A percentile compares a stretch with the other conserved stretches of the same genome.
Conservation (phyloP, 1,140 invertebrate genomes). For the Drosophila bipectinata region DNA sequence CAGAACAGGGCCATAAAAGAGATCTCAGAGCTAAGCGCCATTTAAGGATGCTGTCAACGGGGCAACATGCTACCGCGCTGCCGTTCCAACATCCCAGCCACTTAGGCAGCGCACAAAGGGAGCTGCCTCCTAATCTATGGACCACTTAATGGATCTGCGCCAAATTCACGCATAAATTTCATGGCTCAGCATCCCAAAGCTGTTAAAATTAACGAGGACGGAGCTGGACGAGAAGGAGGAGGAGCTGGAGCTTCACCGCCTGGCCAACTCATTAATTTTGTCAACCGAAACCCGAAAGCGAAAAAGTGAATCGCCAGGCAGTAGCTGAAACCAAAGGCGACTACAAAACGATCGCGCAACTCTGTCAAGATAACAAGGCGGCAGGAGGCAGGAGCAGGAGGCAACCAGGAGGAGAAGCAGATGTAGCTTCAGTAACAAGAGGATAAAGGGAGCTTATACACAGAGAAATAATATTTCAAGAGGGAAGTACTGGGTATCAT, state of each 20-base stretch:
- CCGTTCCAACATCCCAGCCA: conserved; percentile 20
- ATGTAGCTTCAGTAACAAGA: conserved; percentile 8
- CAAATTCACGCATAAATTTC: conserved; percentile 83
- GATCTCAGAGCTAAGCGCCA: conserved; percentile 69
- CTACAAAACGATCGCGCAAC: conserved; percentile 75
- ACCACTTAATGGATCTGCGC: conserved; percentile 83
- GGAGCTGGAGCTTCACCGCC: conserved; percentile 31
- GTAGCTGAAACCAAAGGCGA: conserved; percentile 70
- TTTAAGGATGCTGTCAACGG: conserved; percentile 76
- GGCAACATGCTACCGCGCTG: conserved; percentile 32
- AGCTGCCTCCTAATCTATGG: conserved; percentile 69
- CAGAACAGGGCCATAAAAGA: conserved; percentile 38
- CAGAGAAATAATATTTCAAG: not conserved
- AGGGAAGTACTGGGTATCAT: no score
- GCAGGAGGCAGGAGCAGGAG: not conserved
- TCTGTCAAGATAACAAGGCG: conserved; percentile 59
- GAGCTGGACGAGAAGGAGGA: not conserved
- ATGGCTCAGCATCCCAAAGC: conserved; percentile 63
- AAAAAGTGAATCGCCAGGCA: conserved; percentile 60
- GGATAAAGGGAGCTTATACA: not conserved
- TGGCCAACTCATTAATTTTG: conserved; percentile 78
- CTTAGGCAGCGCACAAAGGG: conserved; percentile 23
- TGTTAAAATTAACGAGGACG: conserved; percentile 74
- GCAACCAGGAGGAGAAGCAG: not conserved
- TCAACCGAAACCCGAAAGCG: conserved; percentile 61